phyloP scores from a whole-genome alignment of 2,113 vertebrate genomes.

The Phyllostomus hastatus region DNA sequence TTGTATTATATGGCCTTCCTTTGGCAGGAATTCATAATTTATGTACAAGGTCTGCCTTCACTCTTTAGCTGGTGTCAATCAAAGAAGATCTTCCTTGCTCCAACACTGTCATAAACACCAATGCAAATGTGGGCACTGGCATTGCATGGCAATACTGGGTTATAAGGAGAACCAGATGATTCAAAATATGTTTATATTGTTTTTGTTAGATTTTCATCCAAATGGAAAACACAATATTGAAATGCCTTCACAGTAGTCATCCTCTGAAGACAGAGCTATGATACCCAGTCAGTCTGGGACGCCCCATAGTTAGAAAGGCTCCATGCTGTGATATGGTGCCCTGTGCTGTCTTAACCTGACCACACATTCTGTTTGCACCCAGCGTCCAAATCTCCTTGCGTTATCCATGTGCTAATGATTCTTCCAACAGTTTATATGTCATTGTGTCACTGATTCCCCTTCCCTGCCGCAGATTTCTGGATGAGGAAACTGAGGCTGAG shows the following conservation, averaged over 20 bases:
- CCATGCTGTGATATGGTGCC: neutral
- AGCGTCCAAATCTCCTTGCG: neutral
- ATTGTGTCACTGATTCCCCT: neutral
- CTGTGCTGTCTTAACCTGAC: neutral
- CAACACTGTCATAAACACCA: neutral
- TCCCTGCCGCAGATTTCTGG: neutral
- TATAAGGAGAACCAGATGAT: slow-evolving; percentile 26
- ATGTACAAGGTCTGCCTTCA: neutral
- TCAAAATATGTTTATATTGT: neutral
- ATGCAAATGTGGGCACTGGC: neutral
- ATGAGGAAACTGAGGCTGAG: neutral
- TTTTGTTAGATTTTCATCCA: slow-evolving; percentile 39
- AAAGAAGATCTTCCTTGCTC: neutral
- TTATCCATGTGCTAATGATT: neutral
- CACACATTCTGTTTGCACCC: too few relatives aligned
- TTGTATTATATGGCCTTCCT: neutral
- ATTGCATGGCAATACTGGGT: neutral
- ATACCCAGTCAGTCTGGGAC: neutral
- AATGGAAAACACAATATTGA: slow-evolving; percentile 1
- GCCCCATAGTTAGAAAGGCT: neutral
- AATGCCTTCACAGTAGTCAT: neutral
- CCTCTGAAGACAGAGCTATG: neutral
- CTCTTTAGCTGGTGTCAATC: neutral
- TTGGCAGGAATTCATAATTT: neutral
- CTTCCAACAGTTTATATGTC: neutral